phyloP scores from a whole-genome alignment of 35 echinoderm and acorn worm genomes.

The Apostichopus parvimensis region DNA sequence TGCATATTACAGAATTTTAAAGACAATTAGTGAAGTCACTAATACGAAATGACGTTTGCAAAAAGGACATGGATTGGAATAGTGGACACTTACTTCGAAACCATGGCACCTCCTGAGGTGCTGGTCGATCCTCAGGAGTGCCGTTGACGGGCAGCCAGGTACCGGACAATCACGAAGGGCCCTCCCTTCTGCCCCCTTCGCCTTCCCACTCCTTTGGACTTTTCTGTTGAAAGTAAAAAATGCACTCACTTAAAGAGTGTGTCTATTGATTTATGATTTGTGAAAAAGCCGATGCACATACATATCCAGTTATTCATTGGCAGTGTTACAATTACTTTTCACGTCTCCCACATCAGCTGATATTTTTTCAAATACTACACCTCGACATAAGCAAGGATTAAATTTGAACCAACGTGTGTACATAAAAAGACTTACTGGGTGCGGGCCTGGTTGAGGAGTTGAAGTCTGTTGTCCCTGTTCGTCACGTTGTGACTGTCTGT shows the following conservation, averaged over 20 bases:
- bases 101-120: neutral
- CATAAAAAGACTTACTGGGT: neutral
- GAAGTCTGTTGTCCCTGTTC: neutral
- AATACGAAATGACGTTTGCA: no score
- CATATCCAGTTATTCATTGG: neutral
- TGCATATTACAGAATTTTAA: no score
- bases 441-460: neutral
- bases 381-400: neutral
- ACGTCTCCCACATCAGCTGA: no score
- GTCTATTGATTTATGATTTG: neutral
- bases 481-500: neutral
- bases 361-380: no score
- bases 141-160: neutral
- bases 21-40: no score
- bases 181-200: neutral
- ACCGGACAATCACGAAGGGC: neutral
- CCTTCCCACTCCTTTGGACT: neutral
- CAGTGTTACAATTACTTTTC: no score
- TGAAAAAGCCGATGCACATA: neutral
- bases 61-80: no score
- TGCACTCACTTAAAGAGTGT: neutral
- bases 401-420: neutral
- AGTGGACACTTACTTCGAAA: neutral
- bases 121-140: neutral
- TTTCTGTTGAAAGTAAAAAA: neutral